Evolutionary conservation across 30 jellyfish, hydroid and myxozoan species (phyloP).

Genomic region (Pelagia noctiluca): DNA sequence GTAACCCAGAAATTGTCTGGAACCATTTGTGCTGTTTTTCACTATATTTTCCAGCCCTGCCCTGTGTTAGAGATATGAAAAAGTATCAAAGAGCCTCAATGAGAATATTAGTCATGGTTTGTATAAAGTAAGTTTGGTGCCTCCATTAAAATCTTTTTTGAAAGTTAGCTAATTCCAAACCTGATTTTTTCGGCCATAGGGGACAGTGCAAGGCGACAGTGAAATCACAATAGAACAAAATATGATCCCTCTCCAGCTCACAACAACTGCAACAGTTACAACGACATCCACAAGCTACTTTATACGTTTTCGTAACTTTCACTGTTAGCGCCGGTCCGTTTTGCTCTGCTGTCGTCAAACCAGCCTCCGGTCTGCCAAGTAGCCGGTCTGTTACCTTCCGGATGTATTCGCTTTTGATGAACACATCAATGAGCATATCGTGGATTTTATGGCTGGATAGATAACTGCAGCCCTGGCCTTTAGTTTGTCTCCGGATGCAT

Average conservation of each 20-base stretch:
- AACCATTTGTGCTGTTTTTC: too few relatives aligned
- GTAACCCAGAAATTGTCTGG: too few relatives aligned
- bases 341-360: conserved; percentile 18
- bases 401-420: conserved; percentile 12
- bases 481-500: conserved; percentile 42
- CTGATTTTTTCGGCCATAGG: conserved; percentile 53
- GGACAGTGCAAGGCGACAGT: conserved; percentile 50
- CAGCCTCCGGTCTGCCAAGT: neutral
- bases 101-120: too few relatives aligned
- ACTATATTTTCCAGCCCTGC: too few relatives aligned
- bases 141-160: too few relatives aligned
- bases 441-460: conserved; percentile 30
- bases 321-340: conserved; percentile 55
- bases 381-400: neutral
- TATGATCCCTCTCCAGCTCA: neutral
- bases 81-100: too few relatives aligned
- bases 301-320: neutral
- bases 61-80: too few relatives aligned
- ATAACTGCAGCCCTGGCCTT: conserved; percentile 35
- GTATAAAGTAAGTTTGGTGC: too few relatives aligned
- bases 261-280: conserved; percentile 12
- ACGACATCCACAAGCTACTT: conserved; percentile 7
- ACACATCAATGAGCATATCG: conserved; percentile 8
- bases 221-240: conserved; percentile 43
- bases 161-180: neutral